Conservation (phyloP, 2,113 vertebrate species). For the Argyrosomus japonicus region DNA sequence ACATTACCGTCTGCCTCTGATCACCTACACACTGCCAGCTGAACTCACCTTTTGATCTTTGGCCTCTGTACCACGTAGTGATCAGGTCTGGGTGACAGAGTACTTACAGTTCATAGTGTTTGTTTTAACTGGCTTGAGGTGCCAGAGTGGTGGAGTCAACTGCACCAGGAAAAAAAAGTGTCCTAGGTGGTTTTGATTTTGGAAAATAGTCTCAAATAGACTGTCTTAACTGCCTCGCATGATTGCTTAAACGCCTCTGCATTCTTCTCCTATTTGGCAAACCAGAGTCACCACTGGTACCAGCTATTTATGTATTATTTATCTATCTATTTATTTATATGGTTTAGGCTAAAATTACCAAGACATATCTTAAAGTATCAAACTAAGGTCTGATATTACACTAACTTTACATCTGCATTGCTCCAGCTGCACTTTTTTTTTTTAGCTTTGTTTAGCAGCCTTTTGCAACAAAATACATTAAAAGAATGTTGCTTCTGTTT, state of each 20-base stretch:
- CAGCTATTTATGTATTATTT: neutral
- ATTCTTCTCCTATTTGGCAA: neutral
- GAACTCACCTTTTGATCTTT: conserved; percentile 21
- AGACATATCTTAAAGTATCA: neutral
- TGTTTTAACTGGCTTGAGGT: conserved; percentile 8
- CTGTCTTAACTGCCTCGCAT: neutral
- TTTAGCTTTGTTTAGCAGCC: neutral
- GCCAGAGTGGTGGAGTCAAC: neutral
- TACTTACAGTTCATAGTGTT: conserved; percentile 5
- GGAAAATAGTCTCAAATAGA: neutral
- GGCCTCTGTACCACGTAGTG: conserved; percentile 47
- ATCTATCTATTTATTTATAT: no score
- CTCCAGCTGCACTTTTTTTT: no score
- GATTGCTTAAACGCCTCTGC: neutral
- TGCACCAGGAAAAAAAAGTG: neutral
- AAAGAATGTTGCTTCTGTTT: neutral
- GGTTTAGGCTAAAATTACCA: neutral
- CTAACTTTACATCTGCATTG: neutral
- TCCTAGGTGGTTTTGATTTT: neutral
- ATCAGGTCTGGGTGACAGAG: neutral
- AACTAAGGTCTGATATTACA: neutral
- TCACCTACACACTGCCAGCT: neutral
- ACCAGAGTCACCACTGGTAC: neutral
- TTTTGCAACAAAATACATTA: neutral
- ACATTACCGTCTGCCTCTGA: conserved; percentile 19